Percentiles rank a stretch among this genome's conserved stretches.
Evolutionary conservation across 1,140 invertebrate species (phyloP).

Genomic region (Papilio polyxenes): DNA sequence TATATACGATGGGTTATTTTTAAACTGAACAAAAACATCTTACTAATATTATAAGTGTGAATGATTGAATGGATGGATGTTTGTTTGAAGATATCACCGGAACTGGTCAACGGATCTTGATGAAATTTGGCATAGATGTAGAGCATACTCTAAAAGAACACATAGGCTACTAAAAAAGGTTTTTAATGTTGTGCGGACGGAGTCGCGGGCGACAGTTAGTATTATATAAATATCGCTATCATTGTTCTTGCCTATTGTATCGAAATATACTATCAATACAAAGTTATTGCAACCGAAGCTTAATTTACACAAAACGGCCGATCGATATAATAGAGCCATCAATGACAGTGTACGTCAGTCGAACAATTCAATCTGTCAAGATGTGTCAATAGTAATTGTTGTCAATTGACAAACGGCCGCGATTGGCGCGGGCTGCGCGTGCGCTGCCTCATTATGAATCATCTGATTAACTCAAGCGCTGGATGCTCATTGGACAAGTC

Average conservation of each 20-base stretch:
- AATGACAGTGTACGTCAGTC: constrained; percentile 46
- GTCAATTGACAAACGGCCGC: constrained; percentile 51
- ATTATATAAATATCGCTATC: too few relatives aligned
- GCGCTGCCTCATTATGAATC: constrained; percentile 57
- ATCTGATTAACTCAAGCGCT: constrained; percentile 51
- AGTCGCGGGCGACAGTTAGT: too few relatives aligned
- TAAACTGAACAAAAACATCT: not conserved
- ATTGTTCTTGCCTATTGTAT: not conserved
- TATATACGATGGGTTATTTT: not conserved
- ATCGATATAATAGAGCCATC: constrained; percentile 45
- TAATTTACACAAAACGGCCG: constrained; percentile 40
- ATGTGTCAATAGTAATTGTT: constrained; percentile 54
- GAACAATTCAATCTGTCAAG: constrained; percentile 52
- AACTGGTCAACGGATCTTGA: too few relatives aligned
- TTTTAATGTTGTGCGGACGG: too few relatives aligned
- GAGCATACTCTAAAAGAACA: too few relatives aligned
- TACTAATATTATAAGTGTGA: not conserved
- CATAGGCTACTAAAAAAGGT: too few relatives aligned
- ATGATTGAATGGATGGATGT: too few relatives aligned
- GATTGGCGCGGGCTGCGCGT: constrained; percentile 50
- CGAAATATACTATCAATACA: not conserved
- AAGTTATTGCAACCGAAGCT: not conserved
- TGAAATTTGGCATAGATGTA: too few relatives aligned
- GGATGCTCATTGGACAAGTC: constrained; percentile 26
- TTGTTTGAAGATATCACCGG: too few relatives aligned